A percentile compares a stretch with the other conserved stretches of the same genome.
These are phyloP conservation scores for Zaprionus taronus DNA, from an alignment of 1,140 invertebrate genomes.

Conservation along the genomic window DNA sequence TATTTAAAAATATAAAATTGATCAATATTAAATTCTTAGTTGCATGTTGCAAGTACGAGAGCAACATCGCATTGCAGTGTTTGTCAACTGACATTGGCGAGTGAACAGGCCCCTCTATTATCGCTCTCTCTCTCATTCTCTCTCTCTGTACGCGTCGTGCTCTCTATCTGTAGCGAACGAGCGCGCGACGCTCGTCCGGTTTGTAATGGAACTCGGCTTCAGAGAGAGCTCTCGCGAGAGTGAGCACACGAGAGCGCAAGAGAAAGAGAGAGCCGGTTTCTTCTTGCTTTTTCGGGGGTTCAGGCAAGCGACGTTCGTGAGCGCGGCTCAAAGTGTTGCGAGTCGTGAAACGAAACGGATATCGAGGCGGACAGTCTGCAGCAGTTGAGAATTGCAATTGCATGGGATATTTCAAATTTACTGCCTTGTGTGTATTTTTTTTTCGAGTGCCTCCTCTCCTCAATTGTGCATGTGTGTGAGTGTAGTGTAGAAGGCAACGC, in stretches of 20 bases:
- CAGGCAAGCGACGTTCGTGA: conserved; percentile 46
- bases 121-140: conserved; percentile 6
- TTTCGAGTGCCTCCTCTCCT: conserved; percentile 49
- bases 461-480: conserved; percentile 38
- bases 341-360: conserved; percentile 58
- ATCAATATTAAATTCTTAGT: neutral
- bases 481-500: conserved; percentile 45
- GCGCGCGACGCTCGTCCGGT: conserved; percentile 11
- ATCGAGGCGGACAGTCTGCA: conserved; percentile 55
- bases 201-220: conserved; percentile 37
- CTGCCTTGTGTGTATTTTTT: conserved; percentile 38
- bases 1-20: neutral
- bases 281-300: conserved; percentile 47
- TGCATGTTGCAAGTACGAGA: neutral
- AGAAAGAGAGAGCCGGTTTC: conserved; percentile 22
- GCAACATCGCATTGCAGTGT: neutral
- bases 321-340: conserved; percentile 58
- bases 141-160: conserved; percentile 2
- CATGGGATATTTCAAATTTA: conserved; percentile 43
- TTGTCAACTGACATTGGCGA: conserved; percentile 15
- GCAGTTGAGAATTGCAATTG: conserved; percentile 44
- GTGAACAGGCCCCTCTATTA: conserved; percentile 25
- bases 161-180: neutral
- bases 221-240: conserved; percentile 6
- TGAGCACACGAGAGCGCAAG: neutral